phyloP scores from a whole-genome alignment of 2,113 vertebrate species.

The Ardeotis arabs region DNA sequence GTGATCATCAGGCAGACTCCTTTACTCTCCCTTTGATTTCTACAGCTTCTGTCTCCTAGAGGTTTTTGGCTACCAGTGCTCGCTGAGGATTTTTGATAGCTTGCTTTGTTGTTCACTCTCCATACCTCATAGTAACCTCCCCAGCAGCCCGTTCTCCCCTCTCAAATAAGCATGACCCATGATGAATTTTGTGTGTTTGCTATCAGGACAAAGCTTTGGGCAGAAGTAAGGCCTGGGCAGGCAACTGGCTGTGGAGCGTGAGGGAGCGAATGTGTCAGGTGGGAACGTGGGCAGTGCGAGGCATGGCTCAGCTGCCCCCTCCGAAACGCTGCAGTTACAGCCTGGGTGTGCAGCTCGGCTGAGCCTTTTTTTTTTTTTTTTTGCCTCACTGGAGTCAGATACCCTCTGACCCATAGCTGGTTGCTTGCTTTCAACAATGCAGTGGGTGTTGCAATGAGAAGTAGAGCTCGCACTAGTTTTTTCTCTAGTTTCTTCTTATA shows the following conservation, averaged over 20 bases:
- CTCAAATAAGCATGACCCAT: neutral
- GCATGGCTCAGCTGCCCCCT: neutral
- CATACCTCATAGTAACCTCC: neutral
- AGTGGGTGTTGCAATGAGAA: neutral
- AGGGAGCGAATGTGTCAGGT: neutral
- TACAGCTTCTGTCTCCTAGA: neutral
- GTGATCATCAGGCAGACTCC: neutral
- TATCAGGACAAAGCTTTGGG: neutral
- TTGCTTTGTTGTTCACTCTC: neutral
- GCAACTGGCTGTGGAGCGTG: neutral
- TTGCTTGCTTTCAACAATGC: neutral
- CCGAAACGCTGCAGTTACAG: neutral
- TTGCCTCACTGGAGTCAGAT: neutral
- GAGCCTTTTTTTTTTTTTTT: neutral
- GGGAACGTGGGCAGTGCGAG: rapidly evolving
- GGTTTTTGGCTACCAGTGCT: neutral
- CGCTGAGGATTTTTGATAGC: neutral
- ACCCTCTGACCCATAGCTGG: neutral
- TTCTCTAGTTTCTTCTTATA: neutral
- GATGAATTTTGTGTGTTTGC: neutral
- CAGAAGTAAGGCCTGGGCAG: neutral
- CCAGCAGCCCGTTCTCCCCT: neutral
- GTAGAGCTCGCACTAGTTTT: neutral
- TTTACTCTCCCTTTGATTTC: neutral
- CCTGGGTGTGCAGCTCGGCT: neutral